Evolutionary conservation across 2,888 invertebrate genomes (phyloP).

Genomic region (Clusia tigrina): DNA sequence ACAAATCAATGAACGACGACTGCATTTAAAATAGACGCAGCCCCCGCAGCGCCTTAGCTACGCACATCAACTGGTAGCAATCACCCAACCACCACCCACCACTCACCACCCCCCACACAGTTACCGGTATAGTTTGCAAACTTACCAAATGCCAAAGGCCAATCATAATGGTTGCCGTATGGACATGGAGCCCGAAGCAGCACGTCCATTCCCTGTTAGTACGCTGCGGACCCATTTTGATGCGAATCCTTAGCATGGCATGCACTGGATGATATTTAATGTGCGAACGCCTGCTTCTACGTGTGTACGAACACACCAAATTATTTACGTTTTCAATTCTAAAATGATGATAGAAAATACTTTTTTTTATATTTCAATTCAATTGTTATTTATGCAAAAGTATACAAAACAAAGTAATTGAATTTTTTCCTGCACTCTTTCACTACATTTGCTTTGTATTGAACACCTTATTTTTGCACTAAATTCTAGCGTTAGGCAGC

Average conservation of each 20-base stretch:
- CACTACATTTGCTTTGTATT: no score
- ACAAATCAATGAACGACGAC: no score
- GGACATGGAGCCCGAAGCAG: conserved; percentile 83
- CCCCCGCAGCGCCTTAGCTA: conserved; percentile 82
- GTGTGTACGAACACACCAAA: no score
- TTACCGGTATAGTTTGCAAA: conserved; percentile 37
- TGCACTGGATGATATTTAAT: conserved; percentile 38
- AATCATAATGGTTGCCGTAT: conserved; percentile 81
- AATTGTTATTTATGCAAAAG: no score
- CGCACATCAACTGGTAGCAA: conserved; percentile 50
- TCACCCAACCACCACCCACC: conserved; percentile 79
- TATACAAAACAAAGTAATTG: no score
- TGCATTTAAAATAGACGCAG: conserved; percentile 75
- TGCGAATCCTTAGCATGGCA: conserved; percentile 63
- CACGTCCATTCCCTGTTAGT: conserved; percentile 77
- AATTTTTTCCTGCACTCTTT: no score
- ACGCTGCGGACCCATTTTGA: conserved; percentile 69
- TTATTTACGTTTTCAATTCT: no score
- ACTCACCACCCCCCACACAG: conserved; percentile 70
- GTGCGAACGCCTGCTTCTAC: conserved; percentile 1
- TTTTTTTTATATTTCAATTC: no score
- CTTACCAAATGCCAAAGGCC: conserved; percentile 87
- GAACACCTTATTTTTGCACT: no score
- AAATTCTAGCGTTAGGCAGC: no score
- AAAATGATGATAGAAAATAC: no score